Conservation (phyloP, 1,140 invertebrate species). For the Aradophagus sp. region DNA sequence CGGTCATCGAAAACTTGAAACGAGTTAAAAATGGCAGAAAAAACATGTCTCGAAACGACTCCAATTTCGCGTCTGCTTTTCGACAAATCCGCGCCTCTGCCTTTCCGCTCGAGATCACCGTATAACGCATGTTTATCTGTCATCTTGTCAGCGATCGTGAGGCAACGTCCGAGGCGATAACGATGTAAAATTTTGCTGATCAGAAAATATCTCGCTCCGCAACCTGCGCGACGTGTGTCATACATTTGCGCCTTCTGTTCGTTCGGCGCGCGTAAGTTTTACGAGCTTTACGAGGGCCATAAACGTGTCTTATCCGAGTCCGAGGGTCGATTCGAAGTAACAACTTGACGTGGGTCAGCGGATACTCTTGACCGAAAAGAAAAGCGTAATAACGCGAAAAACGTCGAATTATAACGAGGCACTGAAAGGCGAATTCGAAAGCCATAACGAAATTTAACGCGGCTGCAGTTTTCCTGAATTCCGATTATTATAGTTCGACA, state of each 20-base stretch:
- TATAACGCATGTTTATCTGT: constrained; percentile 36
- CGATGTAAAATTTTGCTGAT: constrained; percentile 50
- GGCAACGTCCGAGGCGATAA: constrained; percentile 31
- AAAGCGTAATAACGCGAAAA: constrained; percentile 42
- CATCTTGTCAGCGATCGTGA: constrained; percentile 39
- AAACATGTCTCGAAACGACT: no score
- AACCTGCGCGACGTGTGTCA: constrained; percentile 49
- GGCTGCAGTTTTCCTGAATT: no score
- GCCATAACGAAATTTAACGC: no score
- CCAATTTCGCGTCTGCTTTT: no score
- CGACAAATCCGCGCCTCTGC: no score
- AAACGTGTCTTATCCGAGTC: constrained; percentile 46
- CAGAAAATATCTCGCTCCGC: constrained; percentile 37
- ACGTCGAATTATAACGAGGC: constrained; percentile 34
- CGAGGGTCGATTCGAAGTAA: constrained; percentile 38
- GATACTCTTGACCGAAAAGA: constrained; percentile 33
- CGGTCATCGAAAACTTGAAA: no score
- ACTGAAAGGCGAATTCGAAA: not conserved
- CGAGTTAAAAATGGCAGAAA: no score
- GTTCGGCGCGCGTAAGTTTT: constrained; percentile 42
- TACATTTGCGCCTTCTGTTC: constrained; percentile 55
- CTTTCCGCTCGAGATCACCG: no score
- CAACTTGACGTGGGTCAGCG: constrained; percentile 37
- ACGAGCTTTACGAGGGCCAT: constrained; percentile 50
- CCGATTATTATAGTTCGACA: no score